These are phyloP conservation scores for Dipodomys merriami DNA, from an alignment of 2,113 vertebrate species.

Conservation along the genomic window DNA sequence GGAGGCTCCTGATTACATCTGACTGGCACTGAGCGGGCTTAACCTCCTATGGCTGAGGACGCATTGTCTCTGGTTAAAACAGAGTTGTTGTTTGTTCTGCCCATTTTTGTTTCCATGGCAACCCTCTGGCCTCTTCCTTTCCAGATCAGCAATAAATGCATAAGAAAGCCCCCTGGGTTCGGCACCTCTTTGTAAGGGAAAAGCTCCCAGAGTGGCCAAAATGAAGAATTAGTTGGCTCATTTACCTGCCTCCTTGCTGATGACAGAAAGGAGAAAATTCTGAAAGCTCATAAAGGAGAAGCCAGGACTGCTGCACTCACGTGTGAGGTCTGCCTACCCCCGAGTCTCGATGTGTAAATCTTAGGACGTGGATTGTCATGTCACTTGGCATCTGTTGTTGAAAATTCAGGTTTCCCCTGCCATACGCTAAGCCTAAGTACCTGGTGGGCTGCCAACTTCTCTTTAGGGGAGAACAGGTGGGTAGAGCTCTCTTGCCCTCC, in stretches of 20 bases:
- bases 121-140: not conserved
- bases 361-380: not conserved
- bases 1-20: rapidly evolving
- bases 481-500: not conserved
- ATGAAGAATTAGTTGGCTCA: rapidly evolving
- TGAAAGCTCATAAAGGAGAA: not conserved
- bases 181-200: not conserved
- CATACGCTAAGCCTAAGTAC: too few species aligned
- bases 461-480: not conserved
- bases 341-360: rapidly evolving
- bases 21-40: rapidly evolving
- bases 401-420: not conserved
- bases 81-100: not conserved
- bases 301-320: not conserved
- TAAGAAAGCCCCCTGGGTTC: not conserved
- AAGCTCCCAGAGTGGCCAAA: not conserved
- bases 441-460: not conserved
- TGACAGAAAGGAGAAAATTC: not conserved
- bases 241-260: not conserved
- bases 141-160: not conserved
- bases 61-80: not conserved
- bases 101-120: conserved; percentile 42
- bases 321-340: too few species aligned
- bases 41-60: too few species aligned
- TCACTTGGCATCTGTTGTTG: rapidly evolving